Percentiles rank a stretch among this genome's conserved stretches.
phyloP scores from a whole-genome alignment of 2,113 vertebrate species.

The Holacanthus passer region DNA sequence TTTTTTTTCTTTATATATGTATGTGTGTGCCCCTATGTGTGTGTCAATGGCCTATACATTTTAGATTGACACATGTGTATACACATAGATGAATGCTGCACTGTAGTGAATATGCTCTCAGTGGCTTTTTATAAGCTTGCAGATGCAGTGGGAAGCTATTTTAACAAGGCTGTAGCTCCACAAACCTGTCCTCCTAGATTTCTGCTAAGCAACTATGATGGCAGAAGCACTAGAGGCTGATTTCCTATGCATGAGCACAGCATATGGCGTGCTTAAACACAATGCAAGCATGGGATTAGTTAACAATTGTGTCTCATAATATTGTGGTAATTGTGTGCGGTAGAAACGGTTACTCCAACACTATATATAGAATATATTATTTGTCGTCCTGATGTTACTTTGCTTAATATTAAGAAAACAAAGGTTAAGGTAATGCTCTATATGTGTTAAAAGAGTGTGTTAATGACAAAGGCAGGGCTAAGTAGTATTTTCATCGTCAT shows the following conservation, averaged over 20 bases:
- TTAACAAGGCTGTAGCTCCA: constrained; percentile 74
- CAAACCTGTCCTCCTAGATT: constrained; percentile 71
- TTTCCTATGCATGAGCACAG: constrained; percentile 64
- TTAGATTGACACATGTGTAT: constrained; percentile 73
- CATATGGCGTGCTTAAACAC: constrained; percentile 69
- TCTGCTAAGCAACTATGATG: constrained; percentile 39
- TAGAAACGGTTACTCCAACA: constrained; percentile 27
- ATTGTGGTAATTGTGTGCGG: constrained; percentile 28
- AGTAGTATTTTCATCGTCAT: constrained; percentile 61
- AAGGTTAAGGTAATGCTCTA: neutral
- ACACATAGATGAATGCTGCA: constrained; percentile 77
- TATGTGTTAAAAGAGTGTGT: constrained; percentile 16
- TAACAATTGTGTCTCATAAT: constrained; percentile 56
- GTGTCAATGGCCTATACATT: constrained; percentile 79
- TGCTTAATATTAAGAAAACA: constrained; percentile 5
- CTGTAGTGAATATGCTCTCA: constrained; percentile 76
- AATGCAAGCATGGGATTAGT: constrained; percentile 68
- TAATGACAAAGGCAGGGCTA: constrained; percentile 27
- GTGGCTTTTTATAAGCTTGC: constrained; percentile 78
- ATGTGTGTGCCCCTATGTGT: neutral
- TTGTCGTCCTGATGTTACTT: neutral
- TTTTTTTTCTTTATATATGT: constrained; percentile 25
- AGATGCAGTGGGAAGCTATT: constrained; percentile 79
- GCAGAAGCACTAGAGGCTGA: constrained; percentile 41
- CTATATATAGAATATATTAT: neutral